A percentile compares a stretch with the other conserved stretches of the same genome.
These are phyloP conservation scores for Acanthosepion esculentum DNA, from an alignment of 2,888 invertebrate species.

Conservation along the genomic window DNA sequence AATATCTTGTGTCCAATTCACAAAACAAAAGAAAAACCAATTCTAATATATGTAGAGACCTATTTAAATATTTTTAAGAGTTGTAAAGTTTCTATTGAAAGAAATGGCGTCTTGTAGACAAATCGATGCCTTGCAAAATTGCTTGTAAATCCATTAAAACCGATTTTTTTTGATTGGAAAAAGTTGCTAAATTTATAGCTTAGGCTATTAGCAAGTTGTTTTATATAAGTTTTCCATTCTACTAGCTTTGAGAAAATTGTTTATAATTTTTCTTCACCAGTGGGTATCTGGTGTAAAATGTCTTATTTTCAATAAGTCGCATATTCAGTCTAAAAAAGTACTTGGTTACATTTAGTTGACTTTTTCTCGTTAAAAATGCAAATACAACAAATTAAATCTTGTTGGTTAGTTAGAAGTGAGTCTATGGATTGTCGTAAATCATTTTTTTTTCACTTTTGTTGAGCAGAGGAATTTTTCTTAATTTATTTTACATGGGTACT, in stretches of 20 bases:
- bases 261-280: background rate
- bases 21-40: background rate
- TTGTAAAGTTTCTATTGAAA: background rate
- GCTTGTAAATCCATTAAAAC: background rate
- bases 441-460: background rate
- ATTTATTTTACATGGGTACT: constrained; percentile 8
- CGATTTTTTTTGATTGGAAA: background rate
- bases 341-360: background rate
- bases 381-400: background rate
- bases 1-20: background rate
- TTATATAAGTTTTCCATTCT: background rate
- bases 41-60: background rate
- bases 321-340: background rate
- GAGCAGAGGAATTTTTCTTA: background rate
- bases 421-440: background rate
- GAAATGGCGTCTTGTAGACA: background rate
- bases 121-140: background rate
- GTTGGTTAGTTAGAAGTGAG: background rate
- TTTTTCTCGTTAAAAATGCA: background rate
- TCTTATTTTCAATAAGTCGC: background rate
- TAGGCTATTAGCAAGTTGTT: background rate
- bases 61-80: background rate
- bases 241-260: background rate
- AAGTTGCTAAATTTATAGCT: background rate
- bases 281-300: background rate